phyloP scores from a whole-genome alignment of 2,888 invertebrate genomes.

The Pyrrhosoma nymphula region DNA sequence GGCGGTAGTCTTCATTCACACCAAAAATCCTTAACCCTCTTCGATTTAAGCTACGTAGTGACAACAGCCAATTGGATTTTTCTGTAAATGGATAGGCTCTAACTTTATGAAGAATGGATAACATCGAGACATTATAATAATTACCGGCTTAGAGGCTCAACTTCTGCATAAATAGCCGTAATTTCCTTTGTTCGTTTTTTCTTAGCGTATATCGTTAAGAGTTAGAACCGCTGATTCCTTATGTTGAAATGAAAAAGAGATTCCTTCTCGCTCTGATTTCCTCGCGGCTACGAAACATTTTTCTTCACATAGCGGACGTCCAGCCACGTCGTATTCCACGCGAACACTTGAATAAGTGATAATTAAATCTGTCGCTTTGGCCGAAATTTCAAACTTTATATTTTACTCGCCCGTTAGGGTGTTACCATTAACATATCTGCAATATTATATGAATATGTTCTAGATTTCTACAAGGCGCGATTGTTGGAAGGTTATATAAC shows the following conservation, averaged over 20 bases:
- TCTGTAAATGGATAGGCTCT: no score
- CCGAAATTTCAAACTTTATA: no score
- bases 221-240: constrained; percentile 8
- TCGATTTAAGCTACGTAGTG: no score
- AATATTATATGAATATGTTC: no score
- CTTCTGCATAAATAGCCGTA: no score
- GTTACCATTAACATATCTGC: neutral
- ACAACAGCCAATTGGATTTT: no score
- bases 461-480: neutral
- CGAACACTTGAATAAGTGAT: neutral
- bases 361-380: neutral
- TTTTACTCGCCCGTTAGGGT: neutral
- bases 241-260: constrained; percentile 17
- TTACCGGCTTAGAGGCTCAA: no score
- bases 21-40: no score
- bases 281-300: constrained; percentile 7
- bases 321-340: neutral
- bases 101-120: no score
- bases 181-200: neutral
- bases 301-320: neutral
- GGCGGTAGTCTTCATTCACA: no score
- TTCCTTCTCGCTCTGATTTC: constrained; percentile 51
- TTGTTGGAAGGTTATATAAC: neutral
- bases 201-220: neutral
- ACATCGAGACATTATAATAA: no score